phyloP scores from a whole-genome alignment of 1,140 invertebrate genomes.

The Reticulitermes speratus region DNA sequence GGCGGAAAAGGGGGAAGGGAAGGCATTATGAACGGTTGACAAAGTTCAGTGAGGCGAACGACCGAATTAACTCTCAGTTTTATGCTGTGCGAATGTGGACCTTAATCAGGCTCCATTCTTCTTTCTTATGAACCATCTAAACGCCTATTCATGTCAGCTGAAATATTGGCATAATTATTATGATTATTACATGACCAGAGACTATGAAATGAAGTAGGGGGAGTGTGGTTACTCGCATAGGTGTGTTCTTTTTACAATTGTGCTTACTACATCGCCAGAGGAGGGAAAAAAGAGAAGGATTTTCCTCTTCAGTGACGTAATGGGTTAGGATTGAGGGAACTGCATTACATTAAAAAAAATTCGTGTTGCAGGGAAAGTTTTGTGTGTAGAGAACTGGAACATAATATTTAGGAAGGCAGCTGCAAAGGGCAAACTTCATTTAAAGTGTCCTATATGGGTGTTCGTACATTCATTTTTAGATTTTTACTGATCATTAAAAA shows the following conservation, averaged over 20 bases:
- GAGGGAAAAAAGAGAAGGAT: not conserved
- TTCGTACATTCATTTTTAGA: no score
- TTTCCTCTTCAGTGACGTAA: not conserved
- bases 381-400: not conserved
- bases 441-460: no score
- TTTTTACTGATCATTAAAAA: no score
- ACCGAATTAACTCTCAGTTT: not conserved
- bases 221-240: not conserved
- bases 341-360: not conserved
- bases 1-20: not conserved
- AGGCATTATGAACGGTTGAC: not conserved
- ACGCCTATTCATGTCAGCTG: not conserved
- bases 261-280: not conserved
- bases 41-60: not conserved
- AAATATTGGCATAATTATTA: conserved; percentile 2
- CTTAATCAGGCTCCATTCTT: not conserved
- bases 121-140: not conserved
- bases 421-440: no score
- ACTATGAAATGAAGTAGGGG: not conserved
- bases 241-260: not conserved
- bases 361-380: not conserved
- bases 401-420: not conserved
- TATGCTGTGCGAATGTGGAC: not conserved
- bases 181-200: not conserved
- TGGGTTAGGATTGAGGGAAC: not conserved